phyloP scores from a whole-genome alignment of 2,888 invertebrate species.

The Eristalis pertinax region DNA sequence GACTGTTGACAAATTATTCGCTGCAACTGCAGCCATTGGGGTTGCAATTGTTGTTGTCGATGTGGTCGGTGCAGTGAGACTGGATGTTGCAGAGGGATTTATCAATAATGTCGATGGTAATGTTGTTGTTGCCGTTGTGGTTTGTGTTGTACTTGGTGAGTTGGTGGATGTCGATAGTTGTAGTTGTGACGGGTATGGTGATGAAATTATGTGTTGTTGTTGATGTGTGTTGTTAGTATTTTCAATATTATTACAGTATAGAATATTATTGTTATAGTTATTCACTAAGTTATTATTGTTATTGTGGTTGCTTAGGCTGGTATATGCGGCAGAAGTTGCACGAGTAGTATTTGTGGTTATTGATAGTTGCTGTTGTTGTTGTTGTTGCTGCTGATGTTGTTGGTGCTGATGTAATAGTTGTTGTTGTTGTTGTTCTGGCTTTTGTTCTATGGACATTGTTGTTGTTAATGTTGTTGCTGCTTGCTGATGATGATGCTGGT shows the following conservation, averaged over 20 bases:
- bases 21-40: slow-evolving; percentile 71
- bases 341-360: slow-evolving; percentile 77
- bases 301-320: slow-evolving; percentile 73
- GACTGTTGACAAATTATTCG: slow-evolving; percentile 65
- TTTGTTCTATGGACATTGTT: slow-evolving; percentile 64
- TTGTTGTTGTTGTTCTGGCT: slow-evolving; percentile 27
- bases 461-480: slow-evolving; percentile 73
- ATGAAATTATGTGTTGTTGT: slow-evolving; percentile 65
- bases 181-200: slow-evolving; percentile 38
- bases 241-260: slow-evolving; percentile 72
- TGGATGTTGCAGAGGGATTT: slow-evolving; percentile 72
- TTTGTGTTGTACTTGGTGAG: slow-evolving; percentile 48
- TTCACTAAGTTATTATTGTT: slow-evolving; percentile 68
- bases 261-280: slow-evolving; percentile 72
- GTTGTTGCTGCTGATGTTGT: slow-evolving; percentile 70
- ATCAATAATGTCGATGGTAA: slow-evolving; percentile 58
- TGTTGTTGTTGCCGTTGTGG: slow-evolving; percentile 40
- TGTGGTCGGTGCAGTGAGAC: slow-evolving; percentile 75
- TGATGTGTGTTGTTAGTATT: slow-evolving; percentile 57
- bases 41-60: slow-evolving; percentile 79
- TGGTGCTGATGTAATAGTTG: slow-evolving; percentile 70
- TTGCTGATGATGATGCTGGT: slow-evolving; percentile 57
- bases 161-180: slow-evolving; percentile 37
- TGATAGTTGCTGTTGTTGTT: slow-evolving; percentile 73
- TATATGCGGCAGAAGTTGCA: slow-evolving; percentile 76